A percentile compares a stretch with the other conserved stretches of the same genome.
Conservation (phyloP, 92 coral and sea anemone genomes). For the Scolanthus callimorphus region DNA sequence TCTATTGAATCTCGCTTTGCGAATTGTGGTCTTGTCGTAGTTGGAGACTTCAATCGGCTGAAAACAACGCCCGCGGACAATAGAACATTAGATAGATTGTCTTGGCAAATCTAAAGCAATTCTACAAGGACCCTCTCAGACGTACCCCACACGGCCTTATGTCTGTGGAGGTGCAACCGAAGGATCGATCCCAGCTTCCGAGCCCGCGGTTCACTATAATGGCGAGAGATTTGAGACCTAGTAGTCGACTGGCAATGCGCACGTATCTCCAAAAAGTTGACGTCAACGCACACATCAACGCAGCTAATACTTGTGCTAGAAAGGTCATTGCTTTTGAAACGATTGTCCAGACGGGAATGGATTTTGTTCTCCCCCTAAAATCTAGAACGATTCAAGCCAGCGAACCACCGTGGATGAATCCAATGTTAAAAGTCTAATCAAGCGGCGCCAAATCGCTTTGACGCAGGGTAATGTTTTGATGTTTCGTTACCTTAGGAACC, state of each 20-base stretch:
- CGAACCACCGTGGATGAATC: slow-evolving; percentile 58
- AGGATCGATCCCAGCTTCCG: no score
- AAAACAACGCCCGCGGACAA: no score
- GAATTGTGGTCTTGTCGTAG: no score
- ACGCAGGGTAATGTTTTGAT: slow-evolving; percentile 7
- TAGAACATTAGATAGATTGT: no score
- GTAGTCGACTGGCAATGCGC: slow-evolving; percentile 44
- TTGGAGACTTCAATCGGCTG: no score
- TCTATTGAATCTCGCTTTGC: no score
- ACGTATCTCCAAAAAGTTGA: slow-evolving; percentile 30
- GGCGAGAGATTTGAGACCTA: slow-evolving; percentile 39
- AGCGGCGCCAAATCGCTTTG: slow-evolving; percentile 47
- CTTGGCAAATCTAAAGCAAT: no score
- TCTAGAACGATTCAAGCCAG: slow-evolving; percentile 40
- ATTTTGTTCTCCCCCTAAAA: slow-evolving; percentile 29
- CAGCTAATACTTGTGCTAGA: slow-evolving; percentile 25
- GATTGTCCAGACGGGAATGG: slow-evolving; percentile 28
- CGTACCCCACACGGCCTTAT: no score
- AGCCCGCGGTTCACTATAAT: no score
- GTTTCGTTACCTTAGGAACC: slow-evolving; percentile 36
- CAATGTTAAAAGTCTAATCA: slow-evolving; percentile 48
- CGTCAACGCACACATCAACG: slow-evolving; percentile 25
- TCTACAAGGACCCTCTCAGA: no score
- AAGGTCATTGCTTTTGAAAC: slow-evolving; percentile 40
- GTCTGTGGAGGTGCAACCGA: no score